phyloP scores from a whole-genome alignment of 2,113 vertebrate species.

The Eretmochelys imbricata region DNA sequence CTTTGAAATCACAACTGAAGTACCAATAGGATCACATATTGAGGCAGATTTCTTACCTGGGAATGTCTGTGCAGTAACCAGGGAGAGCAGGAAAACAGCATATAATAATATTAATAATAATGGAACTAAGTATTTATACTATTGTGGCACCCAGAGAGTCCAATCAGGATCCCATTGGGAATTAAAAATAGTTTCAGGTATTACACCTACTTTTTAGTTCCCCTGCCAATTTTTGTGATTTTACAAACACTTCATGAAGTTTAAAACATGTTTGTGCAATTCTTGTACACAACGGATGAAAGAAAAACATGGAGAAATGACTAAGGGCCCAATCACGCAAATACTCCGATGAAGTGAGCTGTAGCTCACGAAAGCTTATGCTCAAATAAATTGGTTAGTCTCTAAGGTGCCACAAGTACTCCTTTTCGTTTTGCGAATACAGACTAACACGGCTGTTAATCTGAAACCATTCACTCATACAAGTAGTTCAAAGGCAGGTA shows the following conservation, averaged over 20 bases:
- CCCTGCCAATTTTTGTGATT: background rate
- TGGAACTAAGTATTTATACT: constrained; percentile 45
- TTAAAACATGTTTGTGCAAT: background rate
- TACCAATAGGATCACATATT: background rate
- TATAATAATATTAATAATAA: background rate
- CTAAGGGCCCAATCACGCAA: background rate
- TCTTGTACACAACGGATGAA: background rate
- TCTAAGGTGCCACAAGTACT: too few species aligned
- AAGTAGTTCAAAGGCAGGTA: background rate
- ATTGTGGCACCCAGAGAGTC: constrained; percentile 18
- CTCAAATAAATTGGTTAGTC: too few species aligned
- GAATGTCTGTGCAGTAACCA: background rate
- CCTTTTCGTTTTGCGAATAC: too few species aligned
- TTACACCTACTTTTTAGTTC: background rate
- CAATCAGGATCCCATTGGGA: constrained; percentile 37
- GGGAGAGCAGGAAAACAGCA: constrained; percentile 2
- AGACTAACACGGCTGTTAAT: too few species aligned
- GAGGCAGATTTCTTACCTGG: background rate
- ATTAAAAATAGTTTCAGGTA: background rate
- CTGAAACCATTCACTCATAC: background rate
- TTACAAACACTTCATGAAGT: background rate
- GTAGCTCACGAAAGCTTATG: too few species aligned
- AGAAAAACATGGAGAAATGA: background rate
- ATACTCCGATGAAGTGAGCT: background rate
- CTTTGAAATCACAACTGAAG: background rate